Conservation (phyloP, 1,140 invertebrate species). For the Brachionus koreanus region DNA sequence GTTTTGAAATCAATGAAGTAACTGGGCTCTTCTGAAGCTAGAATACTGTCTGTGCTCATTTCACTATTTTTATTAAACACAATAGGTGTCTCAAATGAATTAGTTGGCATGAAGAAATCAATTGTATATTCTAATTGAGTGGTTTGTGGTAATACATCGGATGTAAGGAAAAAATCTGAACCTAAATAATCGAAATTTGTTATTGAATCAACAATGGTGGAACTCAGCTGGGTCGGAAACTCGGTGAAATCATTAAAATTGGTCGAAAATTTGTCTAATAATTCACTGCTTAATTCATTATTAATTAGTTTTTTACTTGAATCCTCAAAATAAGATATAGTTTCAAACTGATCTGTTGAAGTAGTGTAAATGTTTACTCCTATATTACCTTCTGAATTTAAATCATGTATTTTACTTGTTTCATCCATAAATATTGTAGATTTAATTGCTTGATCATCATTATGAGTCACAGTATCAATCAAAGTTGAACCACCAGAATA, state of each 20-base stretch:
- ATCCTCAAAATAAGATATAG: too few relatives aligned
- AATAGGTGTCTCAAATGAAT: not conserved
- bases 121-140: not conserved
- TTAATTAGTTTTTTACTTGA: too few relatives aligned
- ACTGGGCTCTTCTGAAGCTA: not conserved
- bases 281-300: not conserved
- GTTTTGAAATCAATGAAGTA: not conserved
- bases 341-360: too few relatives aligned
- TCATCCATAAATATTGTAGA: too few relatives aligned
- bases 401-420: too few relatives aligned
- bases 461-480: too few relatives aligned
- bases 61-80: not conserved
- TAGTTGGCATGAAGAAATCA: not conserved
- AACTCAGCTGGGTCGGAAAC: not conserved
- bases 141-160: not conserved
- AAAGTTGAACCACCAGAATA: too few relatives aligned
- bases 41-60: not conserved
- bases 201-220: not conserved
- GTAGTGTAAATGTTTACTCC: too few relatives aligned
- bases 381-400: too few relatives aligned
- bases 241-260: not conserved
- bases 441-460: too few relatives aligned
- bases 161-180: not conserved
- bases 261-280: not conserved
- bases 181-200: too few relatives aligned